Percentiles rank a stretch among this genome's conserved stretches.
These are phyloP conservation scores for Bhutanitis thaidina DNA, from an alignment of 2,888 invertebrate genomes.

Conservation along the genomic window DNA sequence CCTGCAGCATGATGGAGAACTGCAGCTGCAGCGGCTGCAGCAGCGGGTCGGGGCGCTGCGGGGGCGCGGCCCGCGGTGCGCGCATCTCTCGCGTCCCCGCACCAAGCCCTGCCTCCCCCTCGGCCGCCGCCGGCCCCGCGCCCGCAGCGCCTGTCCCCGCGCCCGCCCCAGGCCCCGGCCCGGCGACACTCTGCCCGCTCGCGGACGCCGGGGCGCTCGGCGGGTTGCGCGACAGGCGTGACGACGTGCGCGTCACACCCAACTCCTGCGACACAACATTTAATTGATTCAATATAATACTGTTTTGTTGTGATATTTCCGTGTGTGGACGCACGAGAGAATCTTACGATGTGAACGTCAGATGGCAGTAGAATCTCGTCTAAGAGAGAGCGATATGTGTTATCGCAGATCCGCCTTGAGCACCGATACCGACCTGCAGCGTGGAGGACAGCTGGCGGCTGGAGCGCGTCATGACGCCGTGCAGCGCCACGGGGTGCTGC, in stretches of 20 bases:
- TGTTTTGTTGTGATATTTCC: constrained; percentile 71
- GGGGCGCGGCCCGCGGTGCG: constrained; percentile 33
- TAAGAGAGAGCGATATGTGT: no score
- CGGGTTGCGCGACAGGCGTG: constrained; percentile 84
- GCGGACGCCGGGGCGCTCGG: constrained; percentile 62
- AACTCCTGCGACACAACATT: constrained; percentile 78
- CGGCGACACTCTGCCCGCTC: constrained; percentile 67
- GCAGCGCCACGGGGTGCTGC: constrained; percentile 97
- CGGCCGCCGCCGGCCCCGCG: constrained; percentile 20
- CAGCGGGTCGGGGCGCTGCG: constrained; percentile 70
- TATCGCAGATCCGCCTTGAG: constrained; percentile 97
- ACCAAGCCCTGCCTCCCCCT: constrained; percentile 54
- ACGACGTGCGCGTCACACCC: constrained; percentile 89
- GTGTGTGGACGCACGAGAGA: no score
- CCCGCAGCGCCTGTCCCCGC: constrained; percentile 75
- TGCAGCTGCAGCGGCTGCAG: constrained; percentile 92
- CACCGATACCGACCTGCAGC: constrained; percentile 82
- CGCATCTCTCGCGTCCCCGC: constrained; percentile 29
- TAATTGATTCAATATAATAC: no score
- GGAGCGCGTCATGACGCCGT: constrained; percentile 98
- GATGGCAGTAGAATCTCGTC: no score
- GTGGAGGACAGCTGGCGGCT: constrained; percentile 96
- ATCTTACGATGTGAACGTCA: no score
- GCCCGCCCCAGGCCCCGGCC: constrained; percentile 33
- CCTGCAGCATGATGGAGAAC: constrained; percentile 90